Evolutionary conservation across 2,888 invertebrate species (phyloP).

Genomic region (Exocentrus adspersus): DNA sequence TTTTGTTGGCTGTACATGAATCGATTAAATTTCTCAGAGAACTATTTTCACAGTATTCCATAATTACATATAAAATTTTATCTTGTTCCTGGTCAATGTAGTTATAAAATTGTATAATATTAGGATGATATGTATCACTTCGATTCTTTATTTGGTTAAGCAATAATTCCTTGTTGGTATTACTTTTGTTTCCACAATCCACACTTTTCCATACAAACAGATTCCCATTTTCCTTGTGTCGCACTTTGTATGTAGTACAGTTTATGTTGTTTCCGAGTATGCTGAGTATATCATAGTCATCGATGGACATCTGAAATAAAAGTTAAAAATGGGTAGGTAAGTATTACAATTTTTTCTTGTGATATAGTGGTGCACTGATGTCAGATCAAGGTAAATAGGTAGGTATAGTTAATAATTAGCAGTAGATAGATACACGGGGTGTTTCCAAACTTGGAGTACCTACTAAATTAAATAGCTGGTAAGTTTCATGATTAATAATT

Average conservation of each 20-base stretch:
- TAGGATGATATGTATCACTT: constrained; percentile 52
- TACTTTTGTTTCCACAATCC: constrained; percentile 67
- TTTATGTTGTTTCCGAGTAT: constrained; percentile 53
- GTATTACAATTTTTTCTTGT: neutral
- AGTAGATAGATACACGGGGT: no score
- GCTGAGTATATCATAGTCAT: constrained; percentile 43
- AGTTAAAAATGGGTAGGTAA: neutral
- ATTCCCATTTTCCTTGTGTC: constrained; percentile 66
- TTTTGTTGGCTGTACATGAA: constrained; percentile 62
- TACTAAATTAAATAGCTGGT: no score
- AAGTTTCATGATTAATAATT: no score
- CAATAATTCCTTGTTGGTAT: constrained; percentile 64
- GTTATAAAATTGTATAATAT: constrained; percentile 51
- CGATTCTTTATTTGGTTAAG: constrained; percentile 46
- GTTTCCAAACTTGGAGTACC: no score
- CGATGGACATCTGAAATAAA: constrained; percentile 41
- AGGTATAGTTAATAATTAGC: no score
- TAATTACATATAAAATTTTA: constrained; percentile 70
- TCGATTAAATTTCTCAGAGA: constrained; percentile 68
- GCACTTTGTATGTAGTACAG: constrained; percentile 71
- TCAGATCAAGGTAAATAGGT: no score
- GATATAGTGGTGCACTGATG: no score
- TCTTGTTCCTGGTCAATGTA: constrained; percentile 68
- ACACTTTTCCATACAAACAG: constrained; percentile 72
- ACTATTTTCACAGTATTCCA: constrained; percentile 73